Percentiles rank a stretch among this genome's conserved stretches.
phyloP scores from a whole-genome alignment of 2,113 vertebrate species.

The Tupaia chinensis region DNA sequence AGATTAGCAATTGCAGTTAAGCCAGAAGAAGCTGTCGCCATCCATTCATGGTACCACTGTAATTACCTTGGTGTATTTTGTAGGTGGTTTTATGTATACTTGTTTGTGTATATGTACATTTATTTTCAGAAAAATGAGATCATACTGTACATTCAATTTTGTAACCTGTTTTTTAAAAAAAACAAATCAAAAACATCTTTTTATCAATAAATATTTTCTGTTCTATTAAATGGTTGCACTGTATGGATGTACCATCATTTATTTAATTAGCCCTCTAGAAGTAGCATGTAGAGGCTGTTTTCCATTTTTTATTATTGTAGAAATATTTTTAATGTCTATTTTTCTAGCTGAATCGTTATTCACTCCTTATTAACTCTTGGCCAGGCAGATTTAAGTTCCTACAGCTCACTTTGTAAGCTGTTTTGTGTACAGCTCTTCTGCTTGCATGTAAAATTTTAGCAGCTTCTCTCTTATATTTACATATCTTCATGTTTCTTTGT shows the following conservation, averaged over 20 bases:
- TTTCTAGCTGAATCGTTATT: conserved; percentile 43
- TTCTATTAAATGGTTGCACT: conserved; percentile 65
- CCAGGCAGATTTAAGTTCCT: conserved; percentile 52
- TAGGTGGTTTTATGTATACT: conserved; percentile 67
- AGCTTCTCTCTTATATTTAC: conserved; percentile 40
- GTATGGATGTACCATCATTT: conserved; percentile 74
- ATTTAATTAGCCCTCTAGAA: conserved; percentile 52
- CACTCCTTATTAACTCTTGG: conserved; percentile 12
- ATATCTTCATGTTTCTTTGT: conserved; percentile 36
- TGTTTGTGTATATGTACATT: conserved; percentile 64
- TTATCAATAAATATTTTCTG: conserved; percentile 66
- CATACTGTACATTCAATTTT: conserved; percentile 67
- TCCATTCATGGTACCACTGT: conserved; percentile 27
- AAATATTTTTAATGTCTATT: conserved; percentile 51
- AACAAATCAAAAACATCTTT: conserved; percentile 38
- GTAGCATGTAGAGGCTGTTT: conserved; percentile 29
- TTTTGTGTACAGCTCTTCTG: conserved; percentile 30
- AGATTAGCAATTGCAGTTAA: conserved; percentile 61
- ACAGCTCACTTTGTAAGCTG: conserved; percentile 33
- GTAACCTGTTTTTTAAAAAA: conserved; percentile 64
- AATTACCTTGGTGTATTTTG: conserved; percentile 60
- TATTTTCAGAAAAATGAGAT: conserved; percentile 66
- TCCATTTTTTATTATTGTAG: conserved; percentile 51
- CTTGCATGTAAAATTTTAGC: conserved; percentile 57
- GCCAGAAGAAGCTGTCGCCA: conserved; percentile 5